Evolutionary conservation across 35 echinoderm and acorn worm species (phyloP).

Genomic region (Patiria miniata): DNA sequence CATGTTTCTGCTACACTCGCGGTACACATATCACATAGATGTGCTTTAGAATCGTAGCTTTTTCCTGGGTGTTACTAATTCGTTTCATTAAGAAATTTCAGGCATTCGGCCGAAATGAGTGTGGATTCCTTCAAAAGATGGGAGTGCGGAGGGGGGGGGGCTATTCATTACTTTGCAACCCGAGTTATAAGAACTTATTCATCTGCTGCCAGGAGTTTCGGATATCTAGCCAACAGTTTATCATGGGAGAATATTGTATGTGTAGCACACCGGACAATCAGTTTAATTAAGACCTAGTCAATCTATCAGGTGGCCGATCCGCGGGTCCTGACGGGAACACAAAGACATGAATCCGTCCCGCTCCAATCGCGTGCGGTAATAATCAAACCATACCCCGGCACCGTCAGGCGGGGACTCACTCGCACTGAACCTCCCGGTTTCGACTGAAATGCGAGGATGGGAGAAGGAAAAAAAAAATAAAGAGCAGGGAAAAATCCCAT

Average conservation of each 20-base stretch:
- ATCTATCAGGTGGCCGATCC: background rate
- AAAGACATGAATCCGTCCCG: background rate
- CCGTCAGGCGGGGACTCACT: constrained; percentile 1
- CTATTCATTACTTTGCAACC: no score
- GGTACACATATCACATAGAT: no score
- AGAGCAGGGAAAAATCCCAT: no score
- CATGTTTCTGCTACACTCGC: no score
- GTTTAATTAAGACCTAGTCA: constrained; percentile 22
- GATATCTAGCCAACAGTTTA: constrained; percentile 8
- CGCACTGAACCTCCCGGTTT: background rate
- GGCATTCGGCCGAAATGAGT: no score
- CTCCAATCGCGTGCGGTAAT: background rate
- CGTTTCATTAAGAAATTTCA: no score
- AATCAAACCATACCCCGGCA: constrained; percentile 4
- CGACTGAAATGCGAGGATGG: background rate
- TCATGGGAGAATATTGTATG: constrained; percentile 21
- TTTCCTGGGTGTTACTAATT: no score
- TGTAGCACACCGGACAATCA: constrained; percentile 13
- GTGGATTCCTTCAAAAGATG: no score
- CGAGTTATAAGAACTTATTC: no score
- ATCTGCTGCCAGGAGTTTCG: background rate
- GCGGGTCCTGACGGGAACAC: constrained; percentile 7
- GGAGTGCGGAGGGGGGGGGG: no score
- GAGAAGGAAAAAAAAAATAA: background rate
- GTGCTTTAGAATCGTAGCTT: no score